Percentiles rank a stretch among this genome's conserved stretches.
Conservation (phyloP, 2,888 invertebrate genomes). For the Zeuzera pyrina region DNA sequence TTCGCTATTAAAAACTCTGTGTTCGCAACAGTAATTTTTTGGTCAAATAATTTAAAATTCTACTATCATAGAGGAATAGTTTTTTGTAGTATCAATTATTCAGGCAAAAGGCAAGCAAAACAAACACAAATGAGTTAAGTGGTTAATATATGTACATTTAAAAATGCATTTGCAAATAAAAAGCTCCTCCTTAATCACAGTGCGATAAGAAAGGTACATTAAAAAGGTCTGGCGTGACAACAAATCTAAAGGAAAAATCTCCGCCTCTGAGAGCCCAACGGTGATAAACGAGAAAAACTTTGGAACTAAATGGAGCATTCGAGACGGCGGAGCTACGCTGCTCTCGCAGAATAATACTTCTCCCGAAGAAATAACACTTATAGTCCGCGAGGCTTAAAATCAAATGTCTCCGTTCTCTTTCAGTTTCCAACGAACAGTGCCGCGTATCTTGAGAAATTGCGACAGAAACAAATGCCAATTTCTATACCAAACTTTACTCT, state of each 20-base stretch:
- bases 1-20: conserved; percentile 40
- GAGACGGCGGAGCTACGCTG: conserved; percentile 66
- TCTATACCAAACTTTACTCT: conserved; percentile 27
- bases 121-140: too few species aligned
- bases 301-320: conserved; percentile 73
- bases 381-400: conserved; percentile 72
- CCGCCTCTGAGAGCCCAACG: conserved; percentile 70
- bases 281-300: conserved; percentile 74
- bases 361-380: conserved; percentile 71
- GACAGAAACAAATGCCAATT: conserved; percentile 42
- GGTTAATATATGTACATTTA: too few species aligned
- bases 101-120: too few species aligned
- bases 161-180: not conserved
- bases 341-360: conserved; percentile 71
- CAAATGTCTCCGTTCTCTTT: conserved; percentile 62
- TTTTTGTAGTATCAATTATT: too few species aligned
- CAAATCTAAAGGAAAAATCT: conserved; percentile 74
- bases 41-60: too few species aligned
- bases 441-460: conserved; percentile 46
- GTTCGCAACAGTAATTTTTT: too few species aligned
- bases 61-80: too few species aligned
- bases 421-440: conserved; percentile 42
- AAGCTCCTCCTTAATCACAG: conserved; percentile 46
- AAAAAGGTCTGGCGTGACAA: conserved; percentile 74
- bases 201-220: conserved; percentile 68